Evolutionary conservation across 2,113 vertebrate genomes (phyloP).

Genomic region (Engystomops pustulosus): DNA sequence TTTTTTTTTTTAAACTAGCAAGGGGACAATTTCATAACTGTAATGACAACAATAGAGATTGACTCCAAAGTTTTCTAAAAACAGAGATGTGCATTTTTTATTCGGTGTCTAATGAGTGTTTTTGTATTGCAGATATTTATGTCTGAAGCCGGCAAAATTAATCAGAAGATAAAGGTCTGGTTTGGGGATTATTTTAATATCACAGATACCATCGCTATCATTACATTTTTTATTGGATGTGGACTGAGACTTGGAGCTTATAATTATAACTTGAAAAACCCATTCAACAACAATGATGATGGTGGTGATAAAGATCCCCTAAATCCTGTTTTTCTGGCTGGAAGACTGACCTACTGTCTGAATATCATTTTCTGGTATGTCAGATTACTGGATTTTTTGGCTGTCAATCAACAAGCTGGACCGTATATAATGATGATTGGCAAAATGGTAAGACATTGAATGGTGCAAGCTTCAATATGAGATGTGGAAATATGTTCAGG

Average conservation of each 20-base stretch:
- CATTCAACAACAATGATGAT: constrained; percentile 62
- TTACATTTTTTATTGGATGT: constrained; percentile 94
- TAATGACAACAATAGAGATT: too few species aligned
- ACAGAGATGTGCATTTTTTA: not conserved
- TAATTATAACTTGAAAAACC: constrained; percentile 69
- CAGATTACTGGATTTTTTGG: constrained; percentile 93
- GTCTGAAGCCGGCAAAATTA: constrained; percentile 97
- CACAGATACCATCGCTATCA: constrained; percentile 92
- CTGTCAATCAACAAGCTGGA: constrained; percentile 97
- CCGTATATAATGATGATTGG: constrained; percentile 99
- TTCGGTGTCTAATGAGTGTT: too few species aligned
- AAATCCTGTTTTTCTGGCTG: constrained; percentile 75
- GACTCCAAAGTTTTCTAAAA: not conserved
- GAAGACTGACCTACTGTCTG: constrained; percentile 93
- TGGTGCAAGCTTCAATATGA: not conserved
- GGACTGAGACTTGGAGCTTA: constrained; percentile 87
- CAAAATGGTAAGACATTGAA: constrained; percentile 90
- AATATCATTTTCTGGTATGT: constrained; percentile 99
- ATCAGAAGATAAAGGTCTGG: constrained; percentile 97
- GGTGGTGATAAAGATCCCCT: not conserved
- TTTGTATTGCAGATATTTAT: constrained; percentile 87
- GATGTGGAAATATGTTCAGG: too few species aligned
- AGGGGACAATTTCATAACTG: too few species aligned
- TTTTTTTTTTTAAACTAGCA: too few species aligned
- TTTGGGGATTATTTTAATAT: constrained; percentile 97